Evolutionary conservation across 1,140 invertebrate species (phyloP), one percentile per base, ranked within the genome.

Genomic region (Adelges cooleyi): DNA sequence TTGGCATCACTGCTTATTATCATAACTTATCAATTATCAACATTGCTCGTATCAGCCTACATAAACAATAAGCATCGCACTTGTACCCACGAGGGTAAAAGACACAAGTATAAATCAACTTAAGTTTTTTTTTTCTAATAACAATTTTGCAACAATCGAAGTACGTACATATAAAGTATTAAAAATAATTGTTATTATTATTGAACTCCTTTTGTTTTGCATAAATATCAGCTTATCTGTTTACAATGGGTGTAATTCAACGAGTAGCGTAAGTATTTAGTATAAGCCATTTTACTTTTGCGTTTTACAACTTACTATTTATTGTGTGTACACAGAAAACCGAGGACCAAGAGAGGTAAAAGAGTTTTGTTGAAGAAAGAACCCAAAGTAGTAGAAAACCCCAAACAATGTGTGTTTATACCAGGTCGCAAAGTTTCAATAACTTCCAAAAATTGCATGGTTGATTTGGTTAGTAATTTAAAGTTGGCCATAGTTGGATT

Each of bases 261-360:
- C 72, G 77, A 73, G 69, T 78, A 20, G 72, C 74, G 77, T 79
- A 72, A 73, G 77, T 77, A 72, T 44, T 62, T 50, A 18, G 27
- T 23, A n/a, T 44, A 52, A 44, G 11, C 11, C 8, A 65, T 9
- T 33, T 65, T 52, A 5, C 13, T 40, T 17, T 27, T 11, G 20
- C 40, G 9, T 25, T 50, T 22, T 13, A 17, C 18, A 10, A 49
- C 9, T 13, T 23, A 27, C 6, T 38, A 44, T 33, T 66, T 42
- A 33, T 51, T 51, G 15, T 20, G 9, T 23, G 54, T 23, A 29
- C 18, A 36, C 22, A 62, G 65, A 8, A 66, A 66, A 62, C 86
- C 94, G 0, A 92, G 84, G 71, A 95, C 91, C 22, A 84, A 86
- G 23, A 86, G 84, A 75, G 92, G 90, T 38, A 97, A 96, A 76